Base-by-base conservation (phyloP, 2,797 vertebrate species). In the Rachycentron canadum region DNA sequence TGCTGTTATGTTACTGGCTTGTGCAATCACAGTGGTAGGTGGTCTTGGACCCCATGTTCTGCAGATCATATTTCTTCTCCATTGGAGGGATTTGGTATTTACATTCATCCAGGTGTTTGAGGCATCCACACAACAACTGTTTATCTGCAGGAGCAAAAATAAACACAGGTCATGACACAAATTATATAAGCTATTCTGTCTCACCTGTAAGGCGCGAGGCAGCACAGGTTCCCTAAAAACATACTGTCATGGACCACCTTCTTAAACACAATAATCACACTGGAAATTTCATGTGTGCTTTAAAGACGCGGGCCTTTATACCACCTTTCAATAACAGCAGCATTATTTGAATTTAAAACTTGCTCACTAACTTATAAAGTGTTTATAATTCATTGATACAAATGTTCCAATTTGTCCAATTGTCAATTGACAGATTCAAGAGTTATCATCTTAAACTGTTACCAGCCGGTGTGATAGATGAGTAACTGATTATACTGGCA, bases 11-110 rank as follows among this genome's bases (percentile, higher is more conserved):
- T 93, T 90, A 97, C 96, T 95, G 92, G 79, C 19, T 91, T 0
- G 91, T 96, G 71, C 97, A 97, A 47, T 95, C 90, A 75, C 96
- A 97, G 79, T 96, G 96, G 79, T 96, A 96, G 13, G 94, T 86
- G 0, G 73, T 93, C 57, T 50, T 87, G 0, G 16, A 83, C 43
- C 93, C 93, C 0, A 0, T 0, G 11, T 97, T 98, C 56, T 88
- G 85, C 53, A 96, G 92, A 34, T 92, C 84, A 81, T 96, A 96
- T 90, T 91, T 96, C 79, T 88, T 90, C 84, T 95, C 79, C 0
- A 67, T 36, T 23, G 97, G 93, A 14, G 32, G 62, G 0, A 97
- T 96, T 88, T 86, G 94, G 78, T 95, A 83, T 69, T 87, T 61
- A 30, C 96, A 97, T 13, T 86, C 89, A 81, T 92, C 94, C 65